These are phyloP conservation scores for Pseudomyrmex cubaensis DNA, from an alignment of 1,140 invertebrate species.

Conservation along the genomic window DNA sequence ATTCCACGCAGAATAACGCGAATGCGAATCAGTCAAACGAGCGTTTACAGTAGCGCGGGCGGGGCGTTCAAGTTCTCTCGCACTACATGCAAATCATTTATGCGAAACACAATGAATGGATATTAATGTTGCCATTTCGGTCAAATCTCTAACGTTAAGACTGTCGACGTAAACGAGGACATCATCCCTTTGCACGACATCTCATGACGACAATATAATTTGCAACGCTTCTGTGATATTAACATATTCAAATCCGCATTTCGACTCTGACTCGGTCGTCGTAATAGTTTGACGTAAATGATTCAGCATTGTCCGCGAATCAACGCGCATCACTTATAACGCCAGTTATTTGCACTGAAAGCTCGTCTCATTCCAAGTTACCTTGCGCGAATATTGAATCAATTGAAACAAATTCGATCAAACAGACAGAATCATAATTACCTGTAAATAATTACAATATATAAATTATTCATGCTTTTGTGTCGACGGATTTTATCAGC, in stretches of 20 bases:
- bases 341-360: constrained; percentile 43
- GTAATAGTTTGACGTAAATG: constrained; percentile 37
- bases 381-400: constrained; percentile 39
- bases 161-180: constrained; percentile 35
- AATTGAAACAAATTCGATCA: constrained; percentile 49
- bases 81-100: constrained; percentile 23
- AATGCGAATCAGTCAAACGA: constrained; percentile 52
- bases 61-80: neutral
- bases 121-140: constrained; percentile 47
- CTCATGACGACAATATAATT: constrained; percentile 42
- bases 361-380: neutral
- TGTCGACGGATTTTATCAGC: too few species aligned
- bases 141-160: constrained; percentile 43
- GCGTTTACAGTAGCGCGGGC: neutral
- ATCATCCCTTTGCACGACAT: constrained; percentile 30
- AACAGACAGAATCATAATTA: constrained; percentile 8
- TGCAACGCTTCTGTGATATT: constrained; percentile 30
- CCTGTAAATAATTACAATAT: constrained; percentile 25
- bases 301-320: constrained; percentile 55
- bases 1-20: constrained; percentile 42
- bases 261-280: constrained; percentile 11
- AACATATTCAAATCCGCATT: constrained; percentile 51
- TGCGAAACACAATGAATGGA: constrained; percentile 23
- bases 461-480: constrained; percentile 19
- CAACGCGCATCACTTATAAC: constrained; percentile 48